Conservation (phyloP, 1,140 invertebrate genomes). For the Ostrea denselamellosa region DNA sequence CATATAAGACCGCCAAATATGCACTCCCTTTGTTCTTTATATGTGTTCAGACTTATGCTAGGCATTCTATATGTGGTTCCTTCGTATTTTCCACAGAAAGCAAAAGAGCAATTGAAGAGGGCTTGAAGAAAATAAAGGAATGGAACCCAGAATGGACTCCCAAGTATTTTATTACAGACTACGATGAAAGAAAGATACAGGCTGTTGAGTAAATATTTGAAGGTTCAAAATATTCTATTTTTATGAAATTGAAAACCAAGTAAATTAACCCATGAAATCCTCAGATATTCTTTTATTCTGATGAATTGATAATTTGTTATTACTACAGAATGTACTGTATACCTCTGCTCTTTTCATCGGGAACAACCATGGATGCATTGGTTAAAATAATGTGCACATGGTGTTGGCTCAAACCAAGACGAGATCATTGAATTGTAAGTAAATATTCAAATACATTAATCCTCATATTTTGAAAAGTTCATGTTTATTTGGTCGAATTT, state of each 20-base stretch:
- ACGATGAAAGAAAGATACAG: slow-evolving; percentile 47
- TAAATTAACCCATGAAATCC: neutral
- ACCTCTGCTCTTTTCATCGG: slow-evolving; percentile 3
- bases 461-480: no score
- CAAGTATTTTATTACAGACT: slow-evolving; percentile 57
- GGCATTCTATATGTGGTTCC: slow-evolving; percentile 48
- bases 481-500: no score
- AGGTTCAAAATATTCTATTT: neutral
- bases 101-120: slow-evolving; percentile 51
- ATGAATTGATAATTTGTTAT: neutral
- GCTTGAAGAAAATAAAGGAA: slow-evolving; percentile 51
- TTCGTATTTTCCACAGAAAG: slow-evolving; percentile 59
- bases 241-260: neutral
- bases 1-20: slow-evolving; percentile 61
- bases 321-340: slow-evolving; percentile 4
- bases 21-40: slow-evolving; percentile 62
- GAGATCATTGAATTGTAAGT: slow-evolving; percentile 35
- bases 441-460: no score
- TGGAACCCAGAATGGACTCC: slow-evolving; percentile 60
- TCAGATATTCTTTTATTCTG: neutral
- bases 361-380: slow-evolving; percentile 23
- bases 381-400: neutral
- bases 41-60: slow-evolving; percentile 60
- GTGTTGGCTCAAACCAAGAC: neutral
- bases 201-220: slow-evolving; percentile 50